Percentiles rank a stretch among this genome's conserved stretches.
Conservation (phyloP, 35 echinoderm and acorn worm genomes). For the Acanthaster planci region DNA sequence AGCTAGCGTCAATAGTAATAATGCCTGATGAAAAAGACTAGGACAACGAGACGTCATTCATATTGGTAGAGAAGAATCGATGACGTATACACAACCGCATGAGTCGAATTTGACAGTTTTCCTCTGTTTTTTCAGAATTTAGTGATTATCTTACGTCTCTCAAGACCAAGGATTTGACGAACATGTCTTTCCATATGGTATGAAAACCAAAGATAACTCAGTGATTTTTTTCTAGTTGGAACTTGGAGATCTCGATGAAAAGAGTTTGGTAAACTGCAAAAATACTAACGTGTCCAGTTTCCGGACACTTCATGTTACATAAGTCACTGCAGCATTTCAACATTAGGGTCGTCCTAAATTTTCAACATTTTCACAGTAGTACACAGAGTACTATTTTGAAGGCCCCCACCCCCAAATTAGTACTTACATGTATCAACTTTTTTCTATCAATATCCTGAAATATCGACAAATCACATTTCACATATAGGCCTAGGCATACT, state of each 20-base stretch:
- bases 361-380: too few relatives aligned
- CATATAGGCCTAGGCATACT: too few relatives aligned
- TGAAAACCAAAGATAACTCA: neutral
- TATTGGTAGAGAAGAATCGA: neutral
- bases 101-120: neutral
- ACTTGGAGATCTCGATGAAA: too few relatives aligned
- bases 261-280: too few relatives aligned
- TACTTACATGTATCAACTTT: too few relatives aligned
- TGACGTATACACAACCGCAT: neutral
- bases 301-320: neutral
- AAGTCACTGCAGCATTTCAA: neutral
- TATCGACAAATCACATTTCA: too few relatives aligned
- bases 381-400: too few relatives aligned
- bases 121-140: neutral
- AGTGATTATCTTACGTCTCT: neutral
- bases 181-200: conserved; percentile 1
- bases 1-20: neutral
- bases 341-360: neutral
- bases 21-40: neutral
- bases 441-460: too few relatives aligned
- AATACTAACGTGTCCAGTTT: neutral
- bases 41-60: neutral
- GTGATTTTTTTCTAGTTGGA: too few relatives aligned
- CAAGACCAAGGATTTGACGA: neutral
- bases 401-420: too few relatives aligned